A percentile compares a stretch with the other conserved stretches of the same genome.
Evolutionary conservation across 2,888 invertebrate genomes (phyloP).

Genomic region (Esperia sulphurella): DNA sequence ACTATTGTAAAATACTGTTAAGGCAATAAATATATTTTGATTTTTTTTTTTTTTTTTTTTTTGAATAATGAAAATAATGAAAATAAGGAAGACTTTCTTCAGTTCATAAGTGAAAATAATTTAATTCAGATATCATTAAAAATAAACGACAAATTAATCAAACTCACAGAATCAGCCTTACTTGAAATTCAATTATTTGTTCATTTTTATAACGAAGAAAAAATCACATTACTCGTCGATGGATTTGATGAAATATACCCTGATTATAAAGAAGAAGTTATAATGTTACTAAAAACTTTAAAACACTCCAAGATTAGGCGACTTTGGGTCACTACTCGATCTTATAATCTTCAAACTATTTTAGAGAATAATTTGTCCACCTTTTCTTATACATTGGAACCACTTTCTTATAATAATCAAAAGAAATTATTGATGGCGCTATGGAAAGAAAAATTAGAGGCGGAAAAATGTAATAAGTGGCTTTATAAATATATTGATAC

Average conservation of each 20-base stretch:
- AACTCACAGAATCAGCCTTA: too few relatives aligned
- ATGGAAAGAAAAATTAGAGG: background rate
- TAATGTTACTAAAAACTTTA: background rate
- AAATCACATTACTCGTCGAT: background rate
- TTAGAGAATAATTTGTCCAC: background rate
- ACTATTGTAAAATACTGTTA: too few relatives aligned
- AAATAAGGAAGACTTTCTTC: too few relatives aligned
- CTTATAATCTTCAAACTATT: background rate
- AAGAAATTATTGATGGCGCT: background rate
- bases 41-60: too few relatives aligned
- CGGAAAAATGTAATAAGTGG: too few relatives aligned
- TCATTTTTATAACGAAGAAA: background rate
- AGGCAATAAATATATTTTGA: too few relatives aligned
- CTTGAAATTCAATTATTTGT: too few relatives aligned
- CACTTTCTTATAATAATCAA: background rate
- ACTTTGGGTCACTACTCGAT: background rate
- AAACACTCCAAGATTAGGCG: background rate
- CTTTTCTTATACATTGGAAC: background rate
- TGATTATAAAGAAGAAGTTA: background rate
- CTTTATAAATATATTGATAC: too few relatives aligned
- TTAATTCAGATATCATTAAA: too few relatives aligned
- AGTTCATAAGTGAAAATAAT: too few relatives aligned
- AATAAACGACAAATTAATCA: too few relatives aligned
- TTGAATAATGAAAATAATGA: too few relatives aligned
- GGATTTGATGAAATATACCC: conserved; percentile 3